These are phyloP conservation scores for Dryas iulia DNA, from an alignment of 1,140 invertebrate species.

Conservation along the genomic window DNA sequence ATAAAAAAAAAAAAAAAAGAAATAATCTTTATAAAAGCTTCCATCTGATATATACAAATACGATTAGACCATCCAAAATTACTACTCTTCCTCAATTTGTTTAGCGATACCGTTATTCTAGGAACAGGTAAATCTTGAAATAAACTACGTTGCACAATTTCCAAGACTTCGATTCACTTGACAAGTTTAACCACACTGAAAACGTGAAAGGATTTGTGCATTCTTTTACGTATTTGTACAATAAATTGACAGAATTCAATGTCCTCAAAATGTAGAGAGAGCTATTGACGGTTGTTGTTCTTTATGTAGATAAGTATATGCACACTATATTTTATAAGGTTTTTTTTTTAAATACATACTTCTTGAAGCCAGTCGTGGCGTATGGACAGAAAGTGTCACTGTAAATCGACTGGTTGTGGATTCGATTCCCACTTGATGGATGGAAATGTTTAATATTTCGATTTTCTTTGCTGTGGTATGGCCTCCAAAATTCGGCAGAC, in stretches of 20 bases:
- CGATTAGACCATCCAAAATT: neutral
- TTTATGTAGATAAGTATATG: neutral
- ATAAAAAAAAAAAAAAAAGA: too few relatives aligned
- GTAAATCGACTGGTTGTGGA: too few relatives aligned
- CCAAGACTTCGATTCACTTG: neutral
- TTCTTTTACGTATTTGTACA: neutral
- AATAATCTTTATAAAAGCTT: too few relatives aligned
- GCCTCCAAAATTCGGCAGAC: too few relatives aligned
- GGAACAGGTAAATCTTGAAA: neutral
- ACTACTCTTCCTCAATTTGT: neutral
- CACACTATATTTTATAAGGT: too few relatives aligned
- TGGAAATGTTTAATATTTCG: too few relatives aligned
- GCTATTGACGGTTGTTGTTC: neutral
- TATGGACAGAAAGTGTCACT: too few relatives aligned
- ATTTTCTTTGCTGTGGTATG: too few relatives aligned
- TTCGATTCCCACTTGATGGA: too few relatives aligned
- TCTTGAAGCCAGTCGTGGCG: too few relatives aligned
- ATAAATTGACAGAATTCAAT: neutral
- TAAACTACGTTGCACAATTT: neutral
- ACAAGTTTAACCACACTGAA: slow-evolving; percentile 3
- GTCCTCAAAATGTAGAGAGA: neutral
- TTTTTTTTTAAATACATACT: too few relatives aligned
- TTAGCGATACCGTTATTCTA: neutral
- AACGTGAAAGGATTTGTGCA: slow-evolving; percentile 1
- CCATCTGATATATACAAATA: too few relatives aligned